Evolutionary conservation across 2,797 vertebrate species (phyloP).

Genomic region (Coilia nasus): DNA sequence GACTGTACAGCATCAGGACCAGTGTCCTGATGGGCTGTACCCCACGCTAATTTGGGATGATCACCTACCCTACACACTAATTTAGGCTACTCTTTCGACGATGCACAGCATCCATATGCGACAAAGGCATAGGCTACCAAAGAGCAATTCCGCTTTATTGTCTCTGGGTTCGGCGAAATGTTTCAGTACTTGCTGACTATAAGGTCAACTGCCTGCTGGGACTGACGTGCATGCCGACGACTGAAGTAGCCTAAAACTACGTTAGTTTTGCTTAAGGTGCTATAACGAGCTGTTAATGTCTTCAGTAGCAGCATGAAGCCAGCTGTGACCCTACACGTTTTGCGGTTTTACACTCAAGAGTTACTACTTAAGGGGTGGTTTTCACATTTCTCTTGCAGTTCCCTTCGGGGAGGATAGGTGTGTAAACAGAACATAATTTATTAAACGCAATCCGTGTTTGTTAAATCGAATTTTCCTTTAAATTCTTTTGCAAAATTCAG

Average conservation of each 20-base stretch:
- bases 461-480: neutral
- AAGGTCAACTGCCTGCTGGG: neutral
- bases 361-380: neutral
- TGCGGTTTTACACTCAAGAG: neutral
- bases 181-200: neutral
- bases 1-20: neutral
- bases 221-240: neutral
- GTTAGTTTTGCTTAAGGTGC: neutral
- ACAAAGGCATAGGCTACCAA: neutral
- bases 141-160: neutral
- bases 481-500: neutral
- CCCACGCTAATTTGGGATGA: neutral
- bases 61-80: neutral
- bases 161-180: neutral
- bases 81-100: neutral
- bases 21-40: neutral
- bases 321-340: constrained; percentile 3
- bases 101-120: neutral
- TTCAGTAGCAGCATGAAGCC: neutral
- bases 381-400: neutral
- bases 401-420: neutral
- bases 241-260: neutral
- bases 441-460: neutral
- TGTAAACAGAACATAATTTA: neutral
- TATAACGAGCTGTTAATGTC: neutral